Percentiles rank a stretch among this genome's conserved stretches.
Conservation (phyloP, 2,797 vertebrate genomes). For the Acanthiza pusilla region DNA sequence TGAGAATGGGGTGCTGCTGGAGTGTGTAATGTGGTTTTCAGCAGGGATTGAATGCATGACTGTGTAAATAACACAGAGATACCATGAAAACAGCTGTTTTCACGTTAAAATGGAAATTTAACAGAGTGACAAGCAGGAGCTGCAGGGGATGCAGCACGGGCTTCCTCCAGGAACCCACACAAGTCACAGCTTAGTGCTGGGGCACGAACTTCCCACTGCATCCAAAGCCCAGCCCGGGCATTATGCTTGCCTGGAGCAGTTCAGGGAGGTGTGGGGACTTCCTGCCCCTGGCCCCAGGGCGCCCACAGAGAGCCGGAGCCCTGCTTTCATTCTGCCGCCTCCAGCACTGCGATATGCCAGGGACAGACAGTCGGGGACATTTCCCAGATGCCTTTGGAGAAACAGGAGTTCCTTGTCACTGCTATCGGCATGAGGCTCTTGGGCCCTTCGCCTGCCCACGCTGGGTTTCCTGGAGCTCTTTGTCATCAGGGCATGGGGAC, state of each 20-base stretch:
- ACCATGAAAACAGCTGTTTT: conserved; percentile 66
- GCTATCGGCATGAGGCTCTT: not conserved
- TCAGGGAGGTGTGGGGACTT: not conserved
- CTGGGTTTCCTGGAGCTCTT: not conserved
- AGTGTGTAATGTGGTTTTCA: conserved; percentile 2
- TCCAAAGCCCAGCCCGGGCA: not conserved
- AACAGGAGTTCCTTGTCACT: not conserved
- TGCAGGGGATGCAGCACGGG: not conserved
- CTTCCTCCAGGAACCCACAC: not conserved
- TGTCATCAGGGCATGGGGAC: not conserved
- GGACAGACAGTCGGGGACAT: not conserved
- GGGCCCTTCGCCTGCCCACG: not conserved
- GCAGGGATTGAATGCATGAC: conserved; percentile 38
- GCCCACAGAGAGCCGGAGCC: not conserved
- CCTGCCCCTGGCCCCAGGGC: rapidly evolving
- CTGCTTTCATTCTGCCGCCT: not conserved
- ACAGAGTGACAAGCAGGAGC: conserved; percentile 42
- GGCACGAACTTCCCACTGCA: not conserved
- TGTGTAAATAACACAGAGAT: conserved; percentile 58
- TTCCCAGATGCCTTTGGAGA: not conserved
- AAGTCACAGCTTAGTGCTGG: not conserved
- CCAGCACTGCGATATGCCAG: rapidly evolving
- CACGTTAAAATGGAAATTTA: conserved; percentile 57
- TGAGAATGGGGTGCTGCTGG: not conserved
- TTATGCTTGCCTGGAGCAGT: not conserved